Evolutionary conservation across 2,797 vertebrate genomes (phyloP).

Genomic region (Remorina albescens): DNA sequence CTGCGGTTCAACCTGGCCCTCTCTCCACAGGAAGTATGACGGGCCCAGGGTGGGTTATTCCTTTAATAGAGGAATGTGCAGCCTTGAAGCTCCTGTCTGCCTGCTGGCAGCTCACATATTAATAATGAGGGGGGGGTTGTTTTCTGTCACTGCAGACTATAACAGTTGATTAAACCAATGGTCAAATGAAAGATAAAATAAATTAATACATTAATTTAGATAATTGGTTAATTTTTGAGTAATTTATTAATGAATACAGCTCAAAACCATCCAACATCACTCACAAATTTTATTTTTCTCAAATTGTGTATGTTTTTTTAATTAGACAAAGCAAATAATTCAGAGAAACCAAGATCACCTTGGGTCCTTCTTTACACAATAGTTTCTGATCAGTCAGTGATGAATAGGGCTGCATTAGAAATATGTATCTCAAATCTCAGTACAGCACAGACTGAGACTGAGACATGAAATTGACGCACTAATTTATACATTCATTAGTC

Average conservation of each 20-base stretch:
- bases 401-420: too few relatives aligned
- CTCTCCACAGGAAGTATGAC: constrained; percentile 84
- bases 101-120: constrained; percentile 53
- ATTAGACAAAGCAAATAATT: background rate
- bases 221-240: background rate
- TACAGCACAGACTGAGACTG: too few relatives aligned
- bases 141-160: constrained; percentile 22
- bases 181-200: background rate
- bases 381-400: too few relatives aligned
- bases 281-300: background rate
- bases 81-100: constrained; percentile 75
- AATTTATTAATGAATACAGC: background rate
- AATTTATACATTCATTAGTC: background rate
- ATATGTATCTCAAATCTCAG: too few relatives aligned
- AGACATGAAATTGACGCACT: too few relatives aligned
- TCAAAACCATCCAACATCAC: background rate
- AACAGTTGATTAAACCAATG: background rate
- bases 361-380: background rate
- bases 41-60: constrained; percentile 81
- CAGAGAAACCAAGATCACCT: too few relatives aligned
- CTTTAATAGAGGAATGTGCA: constrained; percentile 84
- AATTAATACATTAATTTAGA: too few relatives aligned
- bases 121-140: constrained; percentile 10
- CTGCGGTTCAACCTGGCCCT: constrained; percentile 85
- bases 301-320: too few relatives aligned